Base-by-base conservation (phyloP, 2,888 invertebrate species). In the Prenolepis imparis region DNA sequence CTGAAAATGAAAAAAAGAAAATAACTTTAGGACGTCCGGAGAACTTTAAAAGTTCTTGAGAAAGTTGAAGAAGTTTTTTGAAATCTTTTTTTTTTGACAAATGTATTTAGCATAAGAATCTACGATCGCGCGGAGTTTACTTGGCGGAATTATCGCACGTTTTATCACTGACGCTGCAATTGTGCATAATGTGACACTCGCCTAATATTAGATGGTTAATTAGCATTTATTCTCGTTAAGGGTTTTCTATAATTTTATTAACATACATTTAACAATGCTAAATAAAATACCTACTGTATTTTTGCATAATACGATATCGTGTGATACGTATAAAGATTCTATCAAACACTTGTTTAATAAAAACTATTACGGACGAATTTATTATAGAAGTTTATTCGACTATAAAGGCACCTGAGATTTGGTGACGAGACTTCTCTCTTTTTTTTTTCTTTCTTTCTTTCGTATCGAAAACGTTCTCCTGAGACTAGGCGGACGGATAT, bases 401-500 rank as follows among this genome's bases (percentile, higher is more conserved):
- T 67, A 11, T 18, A 32, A 81, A 83, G 89, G 88, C 92, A 93
- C 93, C 93, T 93, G 93, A 92, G 89, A 84, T 88, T 64, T 70
- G 57, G 21, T 78, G 48, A 85, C 41, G 81, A 80, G 36, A 36
- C 80, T 82, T 68, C 75, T 82, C 80, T 72, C 73, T 21, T 28
- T 81, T 77, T 85, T 81, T 81, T 85, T 73, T 89, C 82, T 74
- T 32, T 82, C 80, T 80, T 77, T 84, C 84, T 80, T 32, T 70
- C 55, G 21, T 18, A 75, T 84, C 80, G 88, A 89, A 86, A 86
- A 61, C 85, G 80, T 73, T 81, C 86, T 87, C 82, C 74, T 88
- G 88, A 89, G 90, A 90, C 90, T 86, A 87, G 89, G 86, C 87
- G 88, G 91, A 93, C 93, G 94, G 94, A 94, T 94, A 94, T 94